Conservation (phyloP, 2,797 vertebrate species). For the Eleutherodactylus coqui region DNA sequence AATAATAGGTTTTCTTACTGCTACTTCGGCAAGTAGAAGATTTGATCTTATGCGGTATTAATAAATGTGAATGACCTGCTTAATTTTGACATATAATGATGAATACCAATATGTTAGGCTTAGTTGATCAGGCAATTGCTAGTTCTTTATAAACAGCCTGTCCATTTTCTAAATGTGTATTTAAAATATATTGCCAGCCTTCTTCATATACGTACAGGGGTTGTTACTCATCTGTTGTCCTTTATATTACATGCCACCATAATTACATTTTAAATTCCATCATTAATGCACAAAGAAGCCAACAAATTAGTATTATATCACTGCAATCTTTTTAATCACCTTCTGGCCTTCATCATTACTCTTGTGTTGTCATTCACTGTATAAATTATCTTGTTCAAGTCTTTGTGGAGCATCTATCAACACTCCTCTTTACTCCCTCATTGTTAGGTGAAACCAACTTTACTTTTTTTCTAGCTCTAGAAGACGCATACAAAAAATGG, state of each 20-base stretch:
- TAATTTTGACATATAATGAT: neutral
- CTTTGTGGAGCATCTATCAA: slow-evolving; percentile 5
- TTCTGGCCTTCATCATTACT: slow-evolving; percentile 35
- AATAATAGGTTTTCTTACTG: too few species aligned
- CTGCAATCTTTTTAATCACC: slow-evolving; percentile 45
- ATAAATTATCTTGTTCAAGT: slow-evolving; percentile 25
- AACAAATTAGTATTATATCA: slow-evolving; percentile 35
- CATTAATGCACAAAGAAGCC: slow-evolving; percentile 31
- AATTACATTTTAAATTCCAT: slow-evolving; percentile 49
- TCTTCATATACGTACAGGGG: neutral
- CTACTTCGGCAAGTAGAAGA: too few species aligned
- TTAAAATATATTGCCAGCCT: neutral
- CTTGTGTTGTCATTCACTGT: slow-evolving; percentile 14
- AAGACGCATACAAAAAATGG: neutral
- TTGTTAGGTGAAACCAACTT: neutral
- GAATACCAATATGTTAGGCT: neutral
- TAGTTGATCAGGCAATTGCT: neutral
- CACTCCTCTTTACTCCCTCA: slow-evolving; percentile 3
- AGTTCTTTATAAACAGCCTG: neutral
- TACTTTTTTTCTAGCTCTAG: neutral
- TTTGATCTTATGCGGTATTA: too few species aligned
- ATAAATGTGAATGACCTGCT: too few species aligned
- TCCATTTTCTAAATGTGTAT: neutral
- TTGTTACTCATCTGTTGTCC: slow-evolving; percentile 12
- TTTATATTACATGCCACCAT: slow-evolving; percentile 12